Base-by-base conservation (phyloP, 2,888 invertebrate genomes). In the Schizotus pectinicornis region DNA sequence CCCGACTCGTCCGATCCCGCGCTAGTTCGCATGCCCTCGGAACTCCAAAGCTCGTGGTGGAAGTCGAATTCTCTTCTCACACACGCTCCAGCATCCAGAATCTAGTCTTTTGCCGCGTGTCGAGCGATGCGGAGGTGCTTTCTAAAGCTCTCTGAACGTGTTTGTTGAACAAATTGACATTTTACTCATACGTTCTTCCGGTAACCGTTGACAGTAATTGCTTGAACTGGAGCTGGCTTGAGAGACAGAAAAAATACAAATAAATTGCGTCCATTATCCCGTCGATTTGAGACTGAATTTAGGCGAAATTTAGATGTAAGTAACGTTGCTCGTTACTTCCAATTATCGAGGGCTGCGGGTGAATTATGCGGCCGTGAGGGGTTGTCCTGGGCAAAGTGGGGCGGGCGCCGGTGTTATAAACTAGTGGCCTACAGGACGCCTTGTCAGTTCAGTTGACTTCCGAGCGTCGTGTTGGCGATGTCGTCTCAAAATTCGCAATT, bases 21-120 rank as follows among this genome's bases (percentile, higher is more conserved):
- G 22, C 37, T 53, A 50, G 37, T 55, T 64, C 66, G 69, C 80
- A 79, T 81, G 74, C 82, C 82, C 67, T 79, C 80, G 79, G 81
- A 80, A 67, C 78, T 76, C 79, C 79, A 72, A 81, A 81, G 81
- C 83, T 81, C 81, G 80, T 69, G 71, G 67, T 42, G 42, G 42
- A 11, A 67, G 64, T 67, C 67, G 67, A 63, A 69, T 70, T 67
- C 67, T 69, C 72, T 68, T 72, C 71, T 70, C 72, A 67, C 67
- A 68, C 63, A 63, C 67, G 66, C 57, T 67, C 67, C 76, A 74
- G 72, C 75, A 73, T 73, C 75, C 72, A 61, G 63, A 68, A 62
- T 68, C 69, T 68, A 77, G 77, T 77, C 68, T 63, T 64, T 66
- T 65, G 60, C 69, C 70, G 67, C 63, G 68, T 57, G 61, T 60